A percentile compares a stretch with the other conserved stretches of the same genome.
These are phyloP conservation scores for Drusus annulatus DNA, from an alignment of 1,140 invertebrate species.

Conservation along the genomic window DNA sequence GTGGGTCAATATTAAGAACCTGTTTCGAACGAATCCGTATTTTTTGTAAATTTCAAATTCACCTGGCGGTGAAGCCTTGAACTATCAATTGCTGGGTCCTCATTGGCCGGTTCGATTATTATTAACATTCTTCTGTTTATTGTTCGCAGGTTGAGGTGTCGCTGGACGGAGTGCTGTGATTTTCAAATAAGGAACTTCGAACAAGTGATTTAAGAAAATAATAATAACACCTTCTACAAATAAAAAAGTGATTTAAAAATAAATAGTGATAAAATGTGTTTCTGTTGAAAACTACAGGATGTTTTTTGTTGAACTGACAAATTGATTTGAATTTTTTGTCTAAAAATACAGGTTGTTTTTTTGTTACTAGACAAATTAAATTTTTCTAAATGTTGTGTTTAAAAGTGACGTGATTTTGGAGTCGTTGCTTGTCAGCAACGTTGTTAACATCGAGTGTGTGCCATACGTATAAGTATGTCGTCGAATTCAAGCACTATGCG, in stretches of 20 bases:
- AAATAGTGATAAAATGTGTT: background rate
- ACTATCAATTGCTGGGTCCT: slow-evolving; percentile 6
- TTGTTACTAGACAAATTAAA: background rate
- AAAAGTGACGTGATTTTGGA: slow-evolving; percentile 14
- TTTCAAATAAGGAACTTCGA: background rate
- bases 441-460: background rate
- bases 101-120: background rate
- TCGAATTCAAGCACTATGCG: slow-evolving; percentile 15
- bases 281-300: background rate
- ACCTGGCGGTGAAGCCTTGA: slow-evolving; percentile 19
- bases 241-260: background rate
- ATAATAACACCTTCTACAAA: background rate
- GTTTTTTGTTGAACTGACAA: background rate
- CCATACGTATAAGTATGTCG: slow-evolving; percentile 4
- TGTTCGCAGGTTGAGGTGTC: background rate
- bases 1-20: slow-evolving; percentile 28
- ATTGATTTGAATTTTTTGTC: background rate
- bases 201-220: background rate
- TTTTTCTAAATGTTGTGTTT: slow-evolving; percentile 20
- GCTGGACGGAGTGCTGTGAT: background rate
- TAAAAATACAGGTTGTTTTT: background rate
- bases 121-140: slow-evolving; percentile 20
- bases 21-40: slow-evolving; percentile 14
- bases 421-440: background rate
- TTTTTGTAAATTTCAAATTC: slow-evolving; percentile 8